A percentile compares a stretch with the other conserved stretches of the same genome.
These are phyloP conservation scores for Oryzias javanicus DNA, from an alignment of 2,113 vertebrate species.

Conservation along the genomic window DNA sequence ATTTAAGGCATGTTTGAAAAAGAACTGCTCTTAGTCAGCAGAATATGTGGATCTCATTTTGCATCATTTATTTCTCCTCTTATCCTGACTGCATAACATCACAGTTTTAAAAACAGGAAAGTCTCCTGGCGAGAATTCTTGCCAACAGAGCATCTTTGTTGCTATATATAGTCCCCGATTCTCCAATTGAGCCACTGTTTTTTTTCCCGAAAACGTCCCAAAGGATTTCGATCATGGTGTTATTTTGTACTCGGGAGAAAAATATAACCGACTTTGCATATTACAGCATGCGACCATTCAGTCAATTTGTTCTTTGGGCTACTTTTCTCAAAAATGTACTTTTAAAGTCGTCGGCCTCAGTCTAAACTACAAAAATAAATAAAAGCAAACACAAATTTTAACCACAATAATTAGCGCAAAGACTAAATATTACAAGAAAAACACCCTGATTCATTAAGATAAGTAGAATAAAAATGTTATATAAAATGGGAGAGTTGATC, in stretches of 20 bases:
- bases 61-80: slow-evolving; percentile 1
- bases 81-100: slow-evolving; percentile 17
- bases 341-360: neutral
- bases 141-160: slow-evolving; percentile 51
- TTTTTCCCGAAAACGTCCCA: slow-evolving; percentile 13
- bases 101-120: slow-evolving; percentile 22
- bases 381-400: neutral
- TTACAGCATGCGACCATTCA: too few species aligned
- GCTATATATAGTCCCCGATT: slow-evolving; percentile 47
- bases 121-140: slow-evolving; percentile 41
- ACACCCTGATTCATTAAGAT: neutral
- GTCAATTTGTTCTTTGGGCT: too few species aligned
- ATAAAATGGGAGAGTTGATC: neutral
- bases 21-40: neutral
- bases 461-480: neutral
- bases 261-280: too few species aligned
- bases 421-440: neutral
- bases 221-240: neutral
- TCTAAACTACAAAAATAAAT: neutral
- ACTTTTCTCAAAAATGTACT: too few species aligned
- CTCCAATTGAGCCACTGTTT: slow-evolving; percentile 10
- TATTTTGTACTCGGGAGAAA: neutral
- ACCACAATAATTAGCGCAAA: neutral
- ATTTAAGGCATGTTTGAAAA: neutral
- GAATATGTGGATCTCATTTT: slow-evolving; percentile 9